Conservation (phyloP, 23 tunicate species). For the Corella eumyota region DNA sequence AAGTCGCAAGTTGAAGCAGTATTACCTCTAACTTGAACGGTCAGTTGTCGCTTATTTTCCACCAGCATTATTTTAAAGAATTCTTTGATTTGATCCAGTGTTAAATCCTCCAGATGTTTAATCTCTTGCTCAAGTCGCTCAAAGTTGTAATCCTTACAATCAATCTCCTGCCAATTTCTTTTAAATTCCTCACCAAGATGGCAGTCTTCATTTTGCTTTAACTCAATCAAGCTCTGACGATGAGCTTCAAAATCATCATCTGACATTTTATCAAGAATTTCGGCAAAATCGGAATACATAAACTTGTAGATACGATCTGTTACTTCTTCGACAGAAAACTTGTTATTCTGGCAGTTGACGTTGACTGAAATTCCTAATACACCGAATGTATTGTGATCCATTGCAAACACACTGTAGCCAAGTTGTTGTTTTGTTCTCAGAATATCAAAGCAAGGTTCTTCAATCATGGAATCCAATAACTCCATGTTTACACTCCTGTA, state of each 20-base stretch:
- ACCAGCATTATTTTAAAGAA: constrained; percentile 20
- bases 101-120: constrained; percentile 7
- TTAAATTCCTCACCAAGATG: constrained; percentile 64
- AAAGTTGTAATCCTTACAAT: constrained; percentile 23
- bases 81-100: constrained; percentile 9
- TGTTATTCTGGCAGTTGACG: constrained; percentile 64
- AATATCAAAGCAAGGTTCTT: constrained; percentile 85
- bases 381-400: constrained; percentile 51
- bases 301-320: constrained; percentile 18
- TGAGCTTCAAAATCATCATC: constrained; percentile 45
- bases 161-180: constrained; percentile 57
- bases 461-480: constrained; percentile 34
- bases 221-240: constrained; percentile 14
- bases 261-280: constrained; percentile 21
- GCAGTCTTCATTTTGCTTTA: constrained; percentile 45
- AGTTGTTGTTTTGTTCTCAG: constrained; percentile 74
- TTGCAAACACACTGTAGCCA: constrained; percentile 71
- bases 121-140: constrained; percentile 35
- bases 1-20: too few species aligned
- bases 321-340: constrained; percentile 52
- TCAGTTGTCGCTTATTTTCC: constrained; percentile 7
- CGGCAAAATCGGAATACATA: constrained; percentile 12
- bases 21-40: constrained; percentile 57
- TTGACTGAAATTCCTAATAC: constrained; percentile 60
- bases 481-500: constrained; percentile 17